A percentile compares a stretch with the other conserved stretches of the same genome.
Conservation (phyloP, 2,113 vertebrate species). For the Salvelinus namaycush region DNA sequence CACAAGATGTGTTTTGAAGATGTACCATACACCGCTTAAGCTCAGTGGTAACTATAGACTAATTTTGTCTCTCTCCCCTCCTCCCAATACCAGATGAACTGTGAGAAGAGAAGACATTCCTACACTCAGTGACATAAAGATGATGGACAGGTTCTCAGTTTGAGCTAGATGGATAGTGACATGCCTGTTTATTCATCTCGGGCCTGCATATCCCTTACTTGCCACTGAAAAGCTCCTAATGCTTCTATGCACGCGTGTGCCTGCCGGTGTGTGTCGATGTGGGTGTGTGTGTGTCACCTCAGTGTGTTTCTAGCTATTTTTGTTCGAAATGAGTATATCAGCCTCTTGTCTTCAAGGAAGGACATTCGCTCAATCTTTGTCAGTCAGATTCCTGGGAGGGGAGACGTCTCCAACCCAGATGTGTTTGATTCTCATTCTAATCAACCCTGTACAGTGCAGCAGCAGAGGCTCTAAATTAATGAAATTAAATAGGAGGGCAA, state of each 20-base stretch:
- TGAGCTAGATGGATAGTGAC: constrained; percentile 73
- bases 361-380: constrained; percentile 69
- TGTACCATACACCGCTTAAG: constrained; percentile 12
- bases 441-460: too few relatives aligned
- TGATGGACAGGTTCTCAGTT: constrained; percentile 39
- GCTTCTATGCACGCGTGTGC: constrained; percentile 23
- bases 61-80: background rate
- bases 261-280: background rate
- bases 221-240: constrained; percentile 15
- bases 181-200: constrained; percentile 70
- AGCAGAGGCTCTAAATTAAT: too few relatives aligned
- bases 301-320: constrained; percentile 49
- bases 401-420: constrained; percentile 27
- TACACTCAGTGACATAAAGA: constrained; percentile 21
- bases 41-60: constrained; percentile 21
- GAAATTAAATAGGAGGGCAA: too few relatives aligned
- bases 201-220: constrained; percentile 52
- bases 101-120: constrained; percentile 35
- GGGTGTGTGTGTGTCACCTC: too few relatives aligned
- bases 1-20: constrained; percentile 3
- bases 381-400: constrained; percentile 56
- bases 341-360: constrained; percentile 66
- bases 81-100: constrained; percentile 34
- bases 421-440: constrained; percentile 26
- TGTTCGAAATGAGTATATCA: constrained; percentile 66